phyloP scores from a whole-genome alignment of 2,113 vertebrate genomes.

The Tautogolabrus adspersus region DNA sequence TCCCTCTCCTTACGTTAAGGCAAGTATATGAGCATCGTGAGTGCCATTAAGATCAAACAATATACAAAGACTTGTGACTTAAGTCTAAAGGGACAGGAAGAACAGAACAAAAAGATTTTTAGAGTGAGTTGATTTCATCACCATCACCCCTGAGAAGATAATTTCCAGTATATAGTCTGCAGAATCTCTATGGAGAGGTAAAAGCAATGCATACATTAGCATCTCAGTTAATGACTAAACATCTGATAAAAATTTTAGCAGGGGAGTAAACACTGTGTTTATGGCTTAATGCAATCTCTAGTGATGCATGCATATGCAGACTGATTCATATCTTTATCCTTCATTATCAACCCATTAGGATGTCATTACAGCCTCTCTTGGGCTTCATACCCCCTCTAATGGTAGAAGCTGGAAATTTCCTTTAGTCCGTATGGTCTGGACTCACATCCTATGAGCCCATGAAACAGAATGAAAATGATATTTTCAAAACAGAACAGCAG shows the following conservation, averaged over 20 bases:
- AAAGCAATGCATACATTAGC: conserved; percentile 25
- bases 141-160: conserved; percentile 23
- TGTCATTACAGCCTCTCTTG: conserved; percentile 11
- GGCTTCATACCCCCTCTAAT: conserved; percentile 63
- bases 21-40: not conserved
- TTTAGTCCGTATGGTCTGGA: not conserved
- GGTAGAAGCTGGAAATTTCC: conserved; percentile 28
- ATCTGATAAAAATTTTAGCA: conserved; percentile 45
- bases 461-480: not conserved
- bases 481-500: not conserved
- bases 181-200: conserved; percentile 47
- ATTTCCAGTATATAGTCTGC: conserved; percentile 38
- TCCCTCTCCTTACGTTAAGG: not conserved
- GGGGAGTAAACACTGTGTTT: conserved; percentile 55
- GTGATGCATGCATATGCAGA: conserved; percentile 21
- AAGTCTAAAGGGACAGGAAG: not conserved
- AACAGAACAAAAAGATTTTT: not conserved
- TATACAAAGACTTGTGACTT: not conserved
- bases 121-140: not conserved
- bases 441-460: not conserved
- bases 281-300: conserved; percentile 48
- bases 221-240: conserved; percentile 59
- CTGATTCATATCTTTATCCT: conserved; percentile 42
- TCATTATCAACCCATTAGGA: conserved; percentile 41
- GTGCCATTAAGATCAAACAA: not conserved